A percentile compares a stretch with the other conserved stretches of the same genome.
phyloP scores from a whole-genome alignment of 2,113 vertebrate genomes.

The Burhinus bistriatus region DNA sequence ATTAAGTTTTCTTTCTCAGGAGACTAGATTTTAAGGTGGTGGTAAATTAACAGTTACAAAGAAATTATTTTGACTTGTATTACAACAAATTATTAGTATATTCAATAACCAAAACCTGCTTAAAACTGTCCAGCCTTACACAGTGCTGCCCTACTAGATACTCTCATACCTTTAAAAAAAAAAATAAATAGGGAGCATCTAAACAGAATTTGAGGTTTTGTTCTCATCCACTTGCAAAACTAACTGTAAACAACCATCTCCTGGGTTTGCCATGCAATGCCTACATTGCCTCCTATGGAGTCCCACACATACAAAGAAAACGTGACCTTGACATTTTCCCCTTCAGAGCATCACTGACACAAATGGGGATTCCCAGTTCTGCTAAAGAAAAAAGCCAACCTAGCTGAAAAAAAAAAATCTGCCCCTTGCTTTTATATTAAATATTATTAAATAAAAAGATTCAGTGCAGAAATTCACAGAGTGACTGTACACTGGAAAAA shows the following conservation, averaged over 20 bases:
- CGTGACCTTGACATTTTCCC: neutral
- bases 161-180: neutral
- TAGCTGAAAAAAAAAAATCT: neutral
- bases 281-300: neutral
- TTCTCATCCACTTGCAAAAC: neutral
- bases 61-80: neutral
- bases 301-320: neutral
- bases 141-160: neutral
- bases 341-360: neutral
- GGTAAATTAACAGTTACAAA: neutral
- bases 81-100: neutral
- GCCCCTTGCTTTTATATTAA: neutral
- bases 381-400: neutral
- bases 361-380: neutral
- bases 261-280: neutral
- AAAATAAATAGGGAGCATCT: neutral
- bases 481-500: neutral
- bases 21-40: neutral
- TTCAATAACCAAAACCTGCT: neutral
- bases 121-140: neutral
- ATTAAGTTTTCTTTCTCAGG: neutral
- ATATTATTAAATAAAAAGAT: neutral
- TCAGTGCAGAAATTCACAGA: neutral
- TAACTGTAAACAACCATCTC: neutral
- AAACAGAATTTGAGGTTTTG: neutral